These are phyloP conservation scores for Dolichomitus sp. DNA, from an alignment of 2,888 invertebrate species.

Conservation along the genomic window DNA sequence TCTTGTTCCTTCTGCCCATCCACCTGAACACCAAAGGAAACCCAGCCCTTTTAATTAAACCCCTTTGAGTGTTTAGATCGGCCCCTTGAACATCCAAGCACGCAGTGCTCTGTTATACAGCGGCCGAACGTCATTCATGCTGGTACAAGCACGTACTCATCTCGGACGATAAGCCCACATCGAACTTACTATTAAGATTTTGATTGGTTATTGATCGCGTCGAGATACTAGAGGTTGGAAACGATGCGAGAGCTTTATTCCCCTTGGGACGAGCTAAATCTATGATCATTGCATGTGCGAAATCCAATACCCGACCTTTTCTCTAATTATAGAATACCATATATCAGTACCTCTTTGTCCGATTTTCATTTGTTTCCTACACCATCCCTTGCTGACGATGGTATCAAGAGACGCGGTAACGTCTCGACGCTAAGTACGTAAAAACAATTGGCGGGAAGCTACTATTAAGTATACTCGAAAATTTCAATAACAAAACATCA, in stretches of 20 bases:
- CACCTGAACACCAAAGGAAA: slow-evolving; percentile 39
- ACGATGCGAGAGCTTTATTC: slow-evolving; percentile 28
- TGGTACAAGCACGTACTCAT: slow-evolving; percentile 46
- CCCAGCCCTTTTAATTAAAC: slow-evolving; percentile 53
- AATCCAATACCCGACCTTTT: slow-evolving; percentile 14
- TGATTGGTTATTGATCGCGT: slow-evolving; percentile 76
- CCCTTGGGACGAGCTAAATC: slow-evolving; percentile 30
- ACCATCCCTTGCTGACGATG: neutral
- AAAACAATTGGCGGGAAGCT: no score
- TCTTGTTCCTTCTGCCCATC: slow-evolving; percentile 27
- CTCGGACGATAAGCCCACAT: slow-evolving; percentile 64
- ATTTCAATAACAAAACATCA: no score
- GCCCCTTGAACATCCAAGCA: slow-evolving; percentile 37
- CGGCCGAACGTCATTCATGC: slow-evolving; percentile 14
- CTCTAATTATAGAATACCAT: slow-evolving; percentile 7
- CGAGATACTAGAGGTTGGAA: slow-evolving; percentile 4
- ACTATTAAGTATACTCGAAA: no score
- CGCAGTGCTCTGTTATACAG: slow-evolving; percentile 1
- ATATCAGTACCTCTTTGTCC: neutral
- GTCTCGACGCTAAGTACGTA: no score
- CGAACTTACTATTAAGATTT: slow-evolving; percentile 74
- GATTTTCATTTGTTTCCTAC: neutral
- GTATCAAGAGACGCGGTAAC: neutral
- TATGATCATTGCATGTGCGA: slow-evolving; percentile 31
- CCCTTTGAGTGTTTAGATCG: slow-evolving; percentile 50